Percentiles rank a stretch among this genome's conserved stretches.
Conservation (phyloP, 1,140 invertebrate genomes). For the Notospermus geniculatus region DNA sequence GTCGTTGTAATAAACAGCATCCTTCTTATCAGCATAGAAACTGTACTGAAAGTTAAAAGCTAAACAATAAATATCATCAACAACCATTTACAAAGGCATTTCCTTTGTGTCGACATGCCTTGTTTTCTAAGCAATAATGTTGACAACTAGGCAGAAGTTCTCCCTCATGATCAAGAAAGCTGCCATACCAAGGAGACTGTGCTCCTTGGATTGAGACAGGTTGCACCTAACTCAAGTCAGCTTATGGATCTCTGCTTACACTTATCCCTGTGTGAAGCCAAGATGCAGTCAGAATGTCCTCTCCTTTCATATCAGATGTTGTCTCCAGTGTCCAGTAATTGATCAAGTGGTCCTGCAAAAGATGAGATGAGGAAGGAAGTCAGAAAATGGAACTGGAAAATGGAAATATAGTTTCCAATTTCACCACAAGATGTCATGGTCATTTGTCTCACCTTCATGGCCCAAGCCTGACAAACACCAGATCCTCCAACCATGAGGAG, state of each 20-base stretch:
- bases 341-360: slow-evolving; percentile 42
- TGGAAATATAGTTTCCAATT: too few relatives aligned
- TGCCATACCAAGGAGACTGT: too few relatives aligned
- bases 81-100: slow-evolving; percentile 10
- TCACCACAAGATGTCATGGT: too few relatives aligned
- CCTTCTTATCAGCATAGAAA: slow-evolving; percentile 50
- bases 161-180: too few relatives aligned
- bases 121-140: too few relatives aligned
- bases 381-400: too few relatives aligned
- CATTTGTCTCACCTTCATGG: slow-evolving; percentile 14
- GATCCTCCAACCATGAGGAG: slow-evolving; percentile 13
- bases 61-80: neutral
- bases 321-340: slow-evolving; percentile 44
- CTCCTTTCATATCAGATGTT: slow-evolving; percentile 30
- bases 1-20: slow-evolving; percentile 70
- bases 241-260: slow-evolving; percentile 27
- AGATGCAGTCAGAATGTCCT: slow-evolving; percentile 45
- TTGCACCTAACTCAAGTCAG: slow-evolving; percentile 3
- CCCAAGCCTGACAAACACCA: slow-evolving; percentile 15
- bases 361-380: neutral
- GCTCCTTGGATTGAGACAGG: too few relatives aligned
- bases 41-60: slow-evolving; percentile 30
- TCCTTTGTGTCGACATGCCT: too few relatives aligned
- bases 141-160: too few relatives aligned
- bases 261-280: slow-evolving; percentile 52